A percentile compares a stretch with the other conserved stretches of the same genome.
Evolutionary conservation across 2,888 invertebrate species (phyloP).

Genomic region (Drosophila antonietae): DNA sequence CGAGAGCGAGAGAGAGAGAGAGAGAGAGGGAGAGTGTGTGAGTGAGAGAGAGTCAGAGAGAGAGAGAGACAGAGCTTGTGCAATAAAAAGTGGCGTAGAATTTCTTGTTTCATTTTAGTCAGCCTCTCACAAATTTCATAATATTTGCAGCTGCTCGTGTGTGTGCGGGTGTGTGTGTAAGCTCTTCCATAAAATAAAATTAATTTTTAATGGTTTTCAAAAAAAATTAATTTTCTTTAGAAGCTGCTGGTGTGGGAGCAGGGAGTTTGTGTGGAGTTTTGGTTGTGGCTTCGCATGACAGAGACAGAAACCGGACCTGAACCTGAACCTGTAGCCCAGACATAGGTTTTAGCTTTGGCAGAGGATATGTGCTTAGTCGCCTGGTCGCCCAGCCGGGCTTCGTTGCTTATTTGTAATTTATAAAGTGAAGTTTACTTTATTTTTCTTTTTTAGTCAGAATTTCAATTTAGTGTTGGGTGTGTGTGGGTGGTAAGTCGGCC

Average conservation of each 20-base stretch:
- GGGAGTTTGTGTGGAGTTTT: slow-evolving; percentile 28
- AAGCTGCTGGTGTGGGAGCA: slow-evolving; percentile 24
- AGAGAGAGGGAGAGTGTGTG: background rate
- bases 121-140: slow-evolving; percentile 53
- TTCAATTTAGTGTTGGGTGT: slow-evolving; percentile 57
- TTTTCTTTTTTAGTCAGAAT: slow-evolving; percentile 44
- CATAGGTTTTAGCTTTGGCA: slow-evolving; percentile 7
- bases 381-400: slow-evolving; percentile 7
- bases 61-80: slow-evolving; percentile 10
- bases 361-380: slow-evolving; percentile 16
- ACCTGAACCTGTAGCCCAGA: background rate
- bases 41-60: background rate
- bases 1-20: background rate
- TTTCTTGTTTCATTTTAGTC: slow-evolving; percentile 51
- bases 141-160: slow-evolving; percentile 50
- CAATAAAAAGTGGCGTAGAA: slow-evolving; percentile 56
- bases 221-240: slow-evolving; percentile 78
- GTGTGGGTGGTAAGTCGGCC: slow-evolving; percentile 17
- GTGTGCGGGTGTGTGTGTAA: slow-evolving; percentile 20
- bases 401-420: slow-evolving; percentile 77
- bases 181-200: slow-evolving; percentile 73
- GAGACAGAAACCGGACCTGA: slow-evolving; percentile 22
- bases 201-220: slow-evolving; percentile 80
- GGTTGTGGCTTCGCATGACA: slow-evolving; percentile 64
- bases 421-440: slow-evolving; percentile 73